Conservation (phyloP, 2,113 vertebrate species). For the Myxocyprinus asiaticus region DNA sequence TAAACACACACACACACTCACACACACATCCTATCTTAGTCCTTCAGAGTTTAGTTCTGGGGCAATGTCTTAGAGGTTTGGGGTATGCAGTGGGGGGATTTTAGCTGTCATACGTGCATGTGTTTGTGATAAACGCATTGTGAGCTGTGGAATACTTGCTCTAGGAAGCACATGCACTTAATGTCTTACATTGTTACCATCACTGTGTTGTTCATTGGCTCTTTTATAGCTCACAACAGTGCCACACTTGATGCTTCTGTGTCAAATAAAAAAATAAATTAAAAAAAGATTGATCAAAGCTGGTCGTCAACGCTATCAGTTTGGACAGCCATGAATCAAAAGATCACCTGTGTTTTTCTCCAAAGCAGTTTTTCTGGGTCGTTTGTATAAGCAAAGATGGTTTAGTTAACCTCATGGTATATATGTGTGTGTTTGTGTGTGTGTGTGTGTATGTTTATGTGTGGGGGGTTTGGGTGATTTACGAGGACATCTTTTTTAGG, state of each 20-base stretch:
- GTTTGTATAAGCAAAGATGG: slow-evolving; percentile 45
- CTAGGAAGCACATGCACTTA: background rate
- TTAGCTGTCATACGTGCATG: slow-evolving; percentile 12
- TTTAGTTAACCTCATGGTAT: slow-evolving; percentile 48
- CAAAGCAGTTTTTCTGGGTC: slow-evolving; percentile 31
- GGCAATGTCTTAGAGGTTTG: slow-evolving; percentile 42
- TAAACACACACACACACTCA: slow-evolving; percentile 5
- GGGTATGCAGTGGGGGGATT: background rate
- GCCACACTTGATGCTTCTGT: background rate
- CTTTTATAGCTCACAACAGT: background rate
- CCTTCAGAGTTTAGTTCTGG: slow-evolving; percentile 63
- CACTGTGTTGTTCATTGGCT: background rate
- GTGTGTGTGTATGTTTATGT: slow-evolving; percentile 41
- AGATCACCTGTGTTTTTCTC: slow-evolving; percentile 37
- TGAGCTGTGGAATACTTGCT: background rate
- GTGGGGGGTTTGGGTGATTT: too few relatives aligned
- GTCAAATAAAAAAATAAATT: slow-evolving; percentile 56
- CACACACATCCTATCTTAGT: slow-evolving; percentile 63
- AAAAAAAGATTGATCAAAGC: slow-evolving; percentile 60
- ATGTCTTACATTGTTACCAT: slow-evolving; percentile 28
- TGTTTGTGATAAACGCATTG: slow-evolving; percentile 13
- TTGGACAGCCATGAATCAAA: slow-evolving; percentile 54
- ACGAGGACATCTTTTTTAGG: too few relatives aligned
- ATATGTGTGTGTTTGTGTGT: slow-evolving; percentile 26
- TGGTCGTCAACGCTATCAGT: slow-evolving; percentile 45